Evolutionary conservation across 2,888 invertebrate species (phyloP).

Genomic region (Sphaerophoria taeniata): DNA sequence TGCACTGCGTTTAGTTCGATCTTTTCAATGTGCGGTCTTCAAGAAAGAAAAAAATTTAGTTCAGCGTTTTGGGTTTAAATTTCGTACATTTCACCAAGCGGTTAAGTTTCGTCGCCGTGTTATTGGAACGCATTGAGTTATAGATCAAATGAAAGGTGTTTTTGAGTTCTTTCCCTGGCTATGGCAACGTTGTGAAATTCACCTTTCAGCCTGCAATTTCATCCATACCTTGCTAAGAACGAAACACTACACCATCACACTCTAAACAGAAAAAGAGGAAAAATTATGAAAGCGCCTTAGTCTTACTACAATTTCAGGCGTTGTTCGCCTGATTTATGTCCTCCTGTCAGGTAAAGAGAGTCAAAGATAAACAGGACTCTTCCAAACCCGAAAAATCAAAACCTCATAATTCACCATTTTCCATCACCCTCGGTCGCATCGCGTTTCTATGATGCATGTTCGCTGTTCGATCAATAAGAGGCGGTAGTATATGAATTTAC

Average conservation of each 20-base stretch:
- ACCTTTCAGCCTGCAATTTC: constrained; percentile 41
- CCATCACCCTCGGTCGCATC: constrained; percentile 22
- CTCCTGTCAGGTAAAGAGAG: constrained; percentile 57
- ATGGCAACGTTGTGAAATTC: constrained; percentile 11
- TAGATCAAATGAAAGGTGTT: no score
- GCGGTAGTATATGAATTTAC: constrained; percentile 52
- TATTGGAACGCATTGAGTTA: no score
- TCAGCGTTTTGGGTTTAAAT: constrained; percentile 1
- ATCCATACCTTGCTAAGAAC: constrained; percentile 1
- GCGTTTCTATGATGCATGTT: background rate
- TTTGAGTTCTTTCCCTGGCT: no score
- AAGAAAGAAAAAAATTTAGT: constrained; percentile 11
- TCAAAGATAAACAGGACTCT: background rate
- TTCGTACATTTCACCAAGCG: background rate
- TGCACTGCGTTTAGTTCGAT: constrained; percentile 46
- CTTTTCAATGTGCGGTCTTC: constrained; percentile 2
- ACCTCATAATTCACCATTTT: constrained; percentile 63
- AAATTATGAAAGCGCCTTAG: constrained; percentile 69
- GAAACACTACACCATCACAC: constrained; percentile 36
- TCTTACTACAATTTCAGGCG: constrained; percentile 68
- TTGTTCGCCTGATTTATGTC: constrained; percentile 70
- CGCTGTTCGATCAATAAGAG: constrained; percentile 4
- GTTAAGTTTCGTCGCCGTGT: background rate
- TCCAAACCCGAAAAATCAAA: constrained; percentile 33
- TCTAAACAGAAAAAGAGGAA: background rate